Evolutionary conservation across 53 echinoderm and acorn worm genomes (phyloP).

Genomic region (Glandiceps talaboti): DNA sequence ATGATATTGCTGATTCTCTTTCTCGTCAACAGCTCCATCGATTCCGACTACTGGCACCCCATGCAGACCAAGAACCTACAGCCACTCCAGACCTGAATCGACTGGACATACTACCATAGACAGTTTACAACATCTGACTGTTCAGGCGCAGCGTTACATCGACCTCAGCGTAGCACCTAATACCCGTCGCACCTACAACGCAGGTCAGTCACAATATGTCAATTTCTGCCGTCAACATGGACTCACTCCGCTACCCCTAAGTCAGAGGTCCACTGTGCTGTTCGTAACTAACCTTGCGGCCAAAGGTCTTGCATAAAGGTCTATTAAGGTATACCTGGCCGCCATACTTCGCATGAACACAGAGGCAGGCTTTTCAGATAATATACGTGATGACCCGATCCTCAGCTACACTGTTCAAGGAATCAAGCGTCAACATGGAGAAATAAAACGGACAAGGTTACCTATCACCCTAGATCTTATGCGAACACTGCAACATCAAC

Average conservation of each 20-base stretch:
- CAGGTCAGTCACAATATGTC: background rate
- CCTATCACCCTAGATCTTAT: background rate
- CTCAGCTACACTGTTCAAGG: background rate
- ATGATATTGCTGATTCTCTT: background rate
- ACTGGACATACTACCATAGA: background rate
- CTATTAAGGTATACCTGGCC: background rate
- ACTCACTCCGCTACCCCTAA: background rate
- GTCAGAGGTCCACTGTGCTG: background rate
- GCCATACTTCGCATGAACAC: background rate
- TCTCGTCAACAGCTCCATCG: background rate
- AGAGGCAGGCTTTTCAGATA: background rate
- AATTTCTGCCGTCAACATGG: background rate
- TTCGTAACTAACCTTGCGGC: background rate
- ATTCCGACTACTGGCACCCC: background rate
- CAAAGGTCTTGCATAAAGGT: background rate
- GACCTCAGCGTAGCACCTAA: background rate
- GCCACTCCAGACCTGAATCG: background rate
- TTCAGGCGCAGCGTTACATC: background rate
- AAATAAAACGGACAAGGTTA: background rate
- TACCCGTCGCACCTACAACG: background rate
- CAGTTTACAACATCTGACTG: background rate
- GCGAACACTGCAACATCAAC: background rate
- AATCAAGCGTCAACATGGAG: background rate
- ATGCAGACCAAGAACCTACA: background rate
- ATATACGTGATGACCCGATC: background rate